Evolutionary conservation across 2,888 invertebrate species (phyloP), one percentile per base, ranked within the genome.

Genomic region (Cerceris rybyensis): DNA sequence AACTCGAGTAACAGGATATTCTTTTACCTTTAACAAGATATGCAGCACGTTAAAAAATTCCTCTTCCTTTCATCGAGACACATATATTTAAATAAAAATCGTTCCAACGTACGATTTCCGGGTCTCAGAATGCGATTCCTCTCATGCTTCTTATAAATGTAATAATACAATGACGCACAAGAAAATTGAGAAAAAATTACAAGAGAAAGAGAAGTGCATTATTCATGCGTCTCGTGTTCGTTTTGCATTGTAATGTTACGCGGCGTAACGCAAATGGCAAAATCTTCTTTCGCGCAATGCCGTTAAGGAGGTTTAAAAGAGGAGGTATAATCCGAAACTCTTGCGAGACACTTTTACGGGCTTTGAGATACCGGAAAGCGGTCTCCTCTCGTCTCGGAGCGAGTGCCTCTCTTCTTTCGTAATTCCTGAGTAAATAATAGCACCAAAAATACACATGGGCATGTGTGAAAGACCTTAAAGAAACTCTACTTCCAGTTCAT

Each of bases 351-450:
- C 58, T 43, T 50, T 65, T 39, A 46, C 55, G 14, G 17, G 16
- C 6, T 6, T 16, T 11, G 49, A 42, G 59, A 43, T 17, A n/a
- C 64, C 70, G 64, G 68, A 80, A 75, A 68, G 70, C 75, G 72
- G 43, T 73, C 66, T 59, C 77, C 39, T 69, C 59, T 43, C 41
- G 64, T 80, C 70, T 54, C 72, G 14, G 68, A 65, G 70, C 59
- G 68, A 54, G 60, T 69, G n/a, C 61, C 74, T 68, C 70, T 54
- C 79, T 46, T 65, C 75, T 79, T 69, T 74, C 79, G 71, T 82
- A 82, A 82, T 82, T 79, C 70, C 64, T 82, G 59, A 52, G 70
- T 46, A 82, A 82, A 82, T 73, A 81, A 75, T 61, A 74, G 71
- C 65, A 64, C 78, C 82, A 50, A 81, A 78, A 82, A 81, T 72